Evolutionary conservation across 2,113 vertebrate genomes (phyloP), one percentile per base, ranked within the genome.

Genomic region (Rousettus leschenaultii): DNA sequence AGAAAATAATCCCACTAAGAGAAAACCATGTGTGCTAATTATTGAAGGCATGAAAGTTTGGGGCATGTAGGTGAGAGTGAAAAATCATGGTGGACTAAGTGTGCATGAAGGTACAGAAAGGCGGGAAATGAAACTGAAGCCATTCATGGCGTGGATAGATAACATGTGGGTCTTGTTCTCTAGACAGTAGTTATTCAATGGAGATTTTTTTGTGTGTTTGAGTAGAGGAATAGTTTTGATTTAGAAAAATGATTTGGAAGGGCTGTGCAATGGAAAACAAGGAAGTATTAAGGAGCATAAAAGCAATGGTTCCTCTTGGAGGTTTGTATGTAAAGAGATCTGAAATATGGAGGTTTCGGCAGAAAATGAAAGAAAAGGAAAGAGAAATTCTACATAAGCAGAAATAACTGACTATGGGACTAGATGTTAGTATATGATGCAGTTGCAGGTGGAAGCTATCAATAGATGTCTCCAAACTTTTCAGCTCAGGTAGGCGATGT

Each of bases 91-190:
- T 11, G 22, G 35, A 11, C 1, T 53, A 22, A 85, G 51, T 3
- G 26, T 3, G 38, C 0, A 0, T 15, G 35, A 26, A 45, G 13
- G 21, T 0, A 26, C 18, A 43, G 18, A 19, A 53, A 57, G 38
- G 6, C 21, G 5, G 59, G 48, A 33, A 70, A 28, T 9, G 6
- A 85, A 40, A 16, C 30, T 12, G 16, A 51, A 57, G 33, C 1
- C 11, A 24, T 19, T 28, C 66, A 5, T 0, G 5, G 15, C 6
- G 8, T 3, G 35, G 40, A 8, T 26, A 66, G 40, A 8, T 26
- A 66, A 70, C 55, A 22, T 21, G 10, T n/a, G 53, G 3, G 3
- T 43, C 35, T 84, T 82, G 16, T 8, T 85, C 65, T 79, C 30
- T 8, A 53, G 40, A 2, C 28, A 55, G 73, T 12, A 22, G 11